phyloP scores from a whole-genome alignment of 2,888 invertebrate species.

The Mylabris sibirica region DNA sequence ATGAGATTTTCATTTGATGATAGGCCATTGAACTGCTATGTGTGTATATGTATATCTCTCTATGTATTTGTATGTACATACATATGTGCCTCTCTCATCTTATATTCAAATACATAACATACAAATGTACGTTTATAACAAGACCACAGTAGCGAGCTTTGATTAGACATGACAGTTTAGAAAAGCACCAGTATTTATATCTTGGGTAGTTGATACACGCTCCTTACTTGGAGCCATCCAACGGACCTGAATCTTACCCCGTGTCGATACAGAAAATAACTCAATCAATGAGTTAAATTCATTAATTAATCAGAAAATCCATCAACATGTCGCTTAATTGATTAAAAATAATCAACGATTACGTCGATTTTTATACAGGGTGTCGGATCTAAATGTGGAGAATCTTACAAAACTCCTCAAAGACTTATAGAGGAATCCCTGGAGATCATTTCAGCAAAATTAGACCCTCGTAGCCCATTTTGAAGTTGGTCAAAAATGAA shows the following conservation, averaged over 20 bases:
- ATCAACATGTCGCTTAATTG: not conserved
- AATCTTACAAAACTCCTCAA: too few species aligned
- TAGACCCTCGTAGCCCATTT: too few species aligned
- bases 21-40: conserved; percentile 34
- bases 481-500: too few species aligned
- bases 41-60: conserved; percentile 7
- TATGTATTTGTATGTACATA: not conserved
- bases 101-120: not conserved
- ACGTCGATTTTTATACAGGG: not conserved
- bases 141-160: conserved; percentile 23
- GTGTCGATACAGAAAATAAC: conserved; percentile 21
- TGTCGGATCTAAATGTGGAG: too few species aligned
- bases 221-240: conserved; percentile 36
- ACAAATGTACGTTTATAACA: not conserved
- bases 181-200: conserved; percentile 36
- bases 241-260: conserved; percentile 13
- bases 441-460: too few species aligned
- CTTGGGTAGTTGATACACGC: conserved; percentile 33
- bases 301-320: not conserved
- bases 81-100: not conserved
- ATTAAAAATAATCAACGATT: not conserved
- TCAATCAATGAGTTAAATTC: not conserved
- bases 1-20: conserved; percentile 10
- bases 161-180: conserved; percentile 34
- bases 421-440: too few species aligned